Conservation (phyloP, 2,888 invertebrate genomes). For the Dynastes grantii region DNA sequence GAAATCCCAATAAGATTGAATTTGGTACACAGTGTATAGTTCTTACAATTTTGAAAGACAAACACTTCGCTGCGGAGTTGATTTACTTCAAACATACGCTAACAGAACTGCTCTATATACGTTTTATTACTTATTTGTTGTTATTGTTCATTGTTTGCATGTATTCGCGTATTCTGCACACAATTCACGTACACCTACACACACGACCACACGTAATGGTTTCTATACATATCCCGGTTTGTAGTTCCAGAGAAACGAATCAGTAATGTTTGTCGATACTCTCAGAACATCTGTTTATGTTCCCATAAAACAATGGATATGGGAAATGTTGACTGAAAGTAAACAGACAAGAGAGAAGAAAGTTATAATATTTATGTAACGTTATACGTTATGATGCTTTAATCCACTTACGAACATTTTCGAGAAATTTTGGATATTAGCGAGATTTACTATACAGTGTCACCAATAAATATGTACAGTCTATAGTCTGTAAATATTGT, state of each 20-base stretch:
- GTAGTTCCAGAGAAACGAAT: constrained; percentile 21
- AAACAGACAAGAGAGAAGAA: constrained; percentile 18
- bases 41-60: neutral
- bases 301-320: constrained; percentile 46
- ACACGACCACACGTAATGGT: neutral
- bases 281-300: constrained; percentile 42
- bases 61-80: neutral
- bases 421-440: neutral
- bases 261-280: constrained; percentile 10
- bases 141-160: constrained; percentile 2
- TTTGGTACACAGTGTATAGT: no score
- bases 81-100: neutral
- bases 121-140: neutral
- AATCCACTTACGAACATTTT: constrained; percentile 6
- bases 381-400: constrained; percentile 1
- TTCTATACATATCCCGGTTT: neutral
- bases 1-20: no score
- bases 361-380: constrained; percentile 16
- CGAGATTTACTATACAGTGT: no score
- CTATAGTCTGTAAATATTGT: no score
- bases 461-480: no score
- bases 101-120: neutral
- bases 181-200: neutral
- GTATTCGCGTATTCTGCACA: neutral
- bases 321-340: constrained; percentile 33